Percentiles rank a stretch among this genome's conserved stretches.
Conservation (phyloP, 2,797 vertebrate genomes). For the Nyctalus aviator region DNA sequence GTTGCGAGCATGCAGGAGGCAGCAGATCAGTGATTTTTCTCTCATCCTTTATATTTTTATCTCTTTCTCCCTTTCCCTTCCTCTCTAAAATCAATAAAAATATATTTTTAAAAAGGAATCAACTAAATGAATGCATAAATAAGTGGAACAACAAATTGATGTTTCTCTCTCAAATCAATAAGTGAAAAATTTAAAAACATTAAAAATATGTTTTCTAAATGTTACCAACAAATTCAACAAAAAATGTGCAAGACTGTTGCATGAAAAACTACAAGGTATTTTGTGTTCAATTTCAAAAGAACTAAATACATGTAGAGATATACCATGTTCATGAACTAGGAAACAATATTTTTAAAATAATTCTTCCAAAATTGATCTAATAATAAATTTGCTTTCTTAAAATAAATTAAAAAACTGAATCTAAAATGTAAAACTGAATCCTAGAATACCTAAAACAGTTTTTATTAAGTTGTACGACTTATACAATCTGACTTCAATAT, state of each 20-base stretch:
- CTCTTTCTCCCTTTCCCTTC: no score
- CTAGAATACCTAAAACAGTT: conserved; percentile 29
- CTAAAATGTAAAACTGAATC: conserved; percentile 6
- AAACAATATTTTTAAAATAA: conserved; percentile 45
- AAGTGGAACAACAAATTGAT: not conserved
- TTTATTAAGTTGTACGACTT: conserved; percentile 12
- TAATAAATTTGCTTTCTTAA: conserved; percentile 12
- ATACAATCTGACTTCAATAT: conserved; percentile 28
- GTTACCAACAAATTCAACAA: conserved; percentile 10
- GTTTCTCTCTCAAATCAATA: not conserved
- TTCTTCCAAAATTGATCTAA: not conserved
- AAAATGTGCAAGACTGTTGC: not conserved
- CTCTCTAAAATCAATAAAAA: no score
- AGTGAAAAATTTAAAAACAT: not conserved
- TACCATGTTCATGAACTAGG: conserved; percentile 15
- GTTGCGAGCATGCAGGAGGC: no score
- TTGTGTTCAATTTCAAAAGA: conserved; percentile 32
- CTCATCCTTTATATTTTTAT: no score
- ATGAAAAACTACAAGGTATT: not conserved
- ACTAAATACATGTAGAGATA: conserved; percentile 37
- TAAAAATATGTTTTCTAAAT: not conserved
- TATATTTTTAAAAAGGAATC: not conserved
- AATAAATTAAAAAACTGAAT: not conserved
- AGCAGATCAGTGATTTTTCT: no score
- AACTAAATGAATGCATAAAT: not conserved